Evolutionary conservation across 2,113 vertebrate species (phyloP).

Genomic region (Emydura subglobosa): DNA sequence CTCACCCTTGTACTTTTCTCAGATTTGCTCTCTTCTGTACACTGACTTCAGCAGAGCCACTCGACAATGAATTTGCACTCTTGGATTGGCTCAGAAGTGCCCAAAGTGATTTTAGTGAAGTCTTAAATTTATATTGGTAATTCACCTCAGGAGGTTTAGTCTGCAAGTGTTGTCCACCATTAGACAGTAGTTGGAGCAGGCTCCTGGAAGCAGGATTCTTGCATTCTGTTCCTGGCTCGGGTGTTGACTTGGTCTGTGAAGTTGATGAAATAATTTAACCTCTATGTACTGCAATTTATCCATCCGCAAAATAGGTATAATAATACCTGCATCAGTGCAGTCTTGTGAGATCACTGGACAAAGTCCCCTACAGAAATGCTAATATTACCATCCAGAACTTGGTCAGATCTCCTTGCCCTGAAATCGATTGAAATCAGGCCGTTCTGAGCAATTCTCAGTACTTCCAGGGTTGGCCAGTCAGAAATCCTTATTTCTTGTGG

Average conservation of each 20-base stretch:
- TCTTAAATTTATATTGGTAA: neutral
- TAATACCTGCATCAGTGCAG: neutral
- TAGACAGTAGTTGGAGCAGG: neutral
- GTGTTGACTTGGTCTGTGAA: fast-evolving
- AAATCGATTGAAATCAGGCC: neutral
- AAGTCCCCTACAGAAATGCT: neutral
- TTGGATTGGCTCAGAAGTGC: neutral
- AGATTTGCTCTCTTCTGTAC: neutral
- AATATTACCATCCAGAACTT: neutral
- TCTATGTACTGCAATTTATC: neutral
- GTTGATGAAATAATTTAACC: neutral
- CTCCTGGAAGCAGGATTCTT: neutral
- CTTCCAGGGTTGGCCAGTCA: neutral
- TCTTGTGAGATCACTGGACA: neutral
- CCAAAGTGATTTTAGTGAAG: neutral
- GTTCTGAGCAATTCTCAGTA: neutral
- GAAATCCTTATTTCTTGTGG: neutral
- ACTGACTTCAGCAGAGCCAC: neutral
- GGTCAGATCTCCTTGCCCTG: neutral
- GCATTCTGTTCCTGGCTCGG: fast-evolving
- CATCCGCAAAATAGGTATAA: neutral
- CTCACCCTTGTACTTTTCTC: neutral
- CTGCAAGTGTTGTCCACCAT: neutral
- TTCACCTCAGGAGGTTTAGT: neutral
- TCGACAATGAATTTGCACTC: neutral